Evolutionary conservation across 2,797 vertebrate species (phyloP).

Genomic region (Limosa lapponica): DNA sequence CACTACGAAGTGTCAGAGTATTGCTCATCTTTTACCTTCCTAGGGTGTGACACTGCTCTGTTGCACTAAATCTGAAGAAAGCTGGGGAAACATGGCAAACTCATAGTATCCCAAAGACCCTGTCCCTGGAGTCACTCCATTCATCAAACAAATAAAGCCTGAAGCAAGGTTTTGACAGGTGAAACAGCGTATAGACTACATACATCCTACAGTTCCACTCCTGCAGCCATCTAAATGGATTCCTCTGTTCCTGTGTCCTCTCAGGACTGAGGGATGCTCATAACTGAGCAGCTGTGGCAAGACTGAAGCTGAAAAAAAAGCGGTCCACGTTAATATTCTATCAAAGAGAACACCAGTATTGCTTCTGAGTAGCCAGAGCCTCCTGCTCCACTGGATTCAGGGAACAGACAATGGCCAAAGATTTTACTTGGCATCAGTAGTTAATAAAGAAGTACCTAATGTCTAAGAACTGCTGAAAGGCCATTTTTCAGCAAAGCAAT

Average conservation of each 20-base stretch:
- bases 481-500: constrained; percentile 24
- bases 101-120: neutral
- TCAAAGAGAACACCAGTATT: neutral
- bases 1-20: neutral
- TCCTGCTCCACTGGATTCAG: neutral
- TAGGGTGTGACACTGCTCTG: neutral
- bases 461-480: constrained; percentile 11
- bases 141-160: neutral
- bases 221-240: neutral
- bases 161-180: neutral
- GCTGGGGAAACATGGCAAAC: neutral
- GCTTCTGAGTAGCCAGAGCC: neutral
- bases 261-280: neutral
- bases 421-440: neutral
- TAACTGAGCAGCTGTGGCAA: neutral
- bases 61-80: neutral
- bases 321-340: neutral
- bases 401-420: neutral
- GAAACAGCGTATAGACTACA: neutral
- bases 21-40: neutral
- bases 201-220: neutral
- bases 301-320: neutral
- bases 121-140: neutral
- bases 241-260: neutral
- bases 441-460: constrained; percentile 35